Percentiles rank a stretch among this genome's conserved stretches.
These are phyloP conservation scores for Lasioglossum marginatum DNA, from an alignment of 2,888 invertebrate species.

Conservation along the genomic window DNA sequence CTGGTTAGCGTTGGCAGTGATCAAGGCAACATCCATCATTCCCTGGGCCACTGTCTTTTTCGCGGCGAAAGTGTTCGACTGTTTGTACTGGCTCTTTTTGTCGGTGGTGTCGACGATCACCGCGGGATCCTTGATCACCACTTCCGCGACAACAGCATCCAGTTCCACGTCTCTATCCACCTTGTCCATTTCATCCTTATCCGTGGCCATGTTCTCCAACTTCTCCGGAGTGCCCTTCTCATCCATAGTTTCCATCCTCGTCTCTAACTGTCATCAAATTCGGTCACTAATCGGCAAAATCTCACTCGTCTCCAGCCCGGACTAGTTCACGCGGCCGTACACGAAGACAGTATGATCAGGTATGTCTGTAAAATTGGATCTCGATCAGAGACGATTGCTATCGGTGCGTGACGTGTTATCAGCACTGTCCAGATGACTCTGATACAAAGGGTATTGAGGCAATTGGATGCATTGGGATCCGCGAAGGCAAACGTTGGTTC, in stretches of 20 bases:
- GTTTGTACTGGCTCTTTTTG: constrained; percentile 64
- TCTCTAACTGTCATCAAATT: not conserved
- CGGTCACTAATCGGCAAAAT: not conserved
- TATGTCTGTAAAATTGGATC: not conserved
- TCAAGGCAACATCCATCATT: constrained; percentile 90
- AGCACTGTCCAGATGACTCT: not conserved
- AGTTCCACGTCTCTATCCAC: not conserved
- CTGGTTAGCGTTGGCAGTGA: constrained; percentile 90
- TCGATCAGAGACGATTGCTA: not conserved
- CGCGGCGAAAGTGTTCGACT: constrained; percentile 85
- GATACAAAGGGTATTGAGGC: not conserved
- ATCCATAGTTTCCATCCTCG: constrained; percentile 13
- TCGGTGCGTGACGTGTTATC: not conserved
- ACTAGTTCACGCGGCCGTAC: not conserved
- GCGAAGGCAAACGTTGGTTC: not conserved
- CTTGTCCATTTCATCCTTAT: constrained; percentile 14
- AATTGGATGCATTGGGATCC: not conserved
- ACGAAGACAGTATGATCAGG: not conserved
- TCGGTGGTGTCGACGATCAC: constrained; percentile 72
- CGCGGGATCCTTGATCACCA: constrained; percentile 50
- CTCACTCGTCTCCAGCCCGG: not conserved
- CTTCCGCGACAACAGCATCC: constrained; percentile 45
- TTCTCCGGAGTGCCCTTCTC: not conserved
- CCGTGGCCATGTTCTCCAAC: not conserved
- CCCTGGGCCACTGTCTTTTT: constrained; percentile 88